These are phyloP conservation scores for Magallana gigas DNA, from an alignment of 1,140 invertebrate genomes.

Conservation along the genomic window DNA sequence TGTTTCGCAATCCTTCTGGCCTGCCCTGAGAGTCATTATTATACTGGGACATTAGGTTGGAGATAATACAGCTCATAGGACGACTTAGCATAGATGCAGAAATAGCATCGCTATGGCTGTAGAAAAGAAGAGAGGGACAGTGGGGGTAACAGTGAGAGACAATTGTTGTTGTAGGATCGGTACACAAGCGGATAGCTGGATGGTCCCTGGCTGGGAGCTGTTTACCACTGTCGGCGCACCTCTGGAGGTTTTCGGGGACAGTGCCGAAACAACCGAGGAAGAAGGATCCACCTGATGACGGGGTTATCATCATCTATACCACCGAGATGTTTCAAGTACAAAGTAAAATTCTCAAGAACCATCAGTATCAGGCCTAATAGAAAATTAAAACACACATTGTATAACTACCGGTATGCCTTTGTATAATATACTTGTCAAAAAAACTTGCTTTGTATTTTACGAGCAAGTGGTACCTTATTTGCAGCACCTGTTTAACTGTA, in stretches of 20 bases:
- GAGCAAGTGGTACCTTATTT: too few relatives aligned
- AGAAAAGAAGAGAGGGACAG: not conserved
- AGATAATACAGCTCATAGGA: not conserved
- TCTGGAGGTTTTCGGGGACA: slow-evolving; percentile 32
- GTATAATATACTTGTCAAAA: too few relatives aligned
- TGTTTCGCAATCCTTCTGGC: not conserved
- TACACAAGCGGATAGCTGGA: not conserved
- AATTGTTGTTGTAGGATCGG: not conserved
- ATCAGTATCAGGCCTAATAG: too few relatives aligned
- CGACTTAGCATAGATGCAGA: not conserved
- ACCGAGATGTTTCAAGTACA: too few relatives aligned
- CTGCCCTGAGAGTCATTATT: not conserved
- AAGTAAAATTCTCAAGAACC: too few relatives aligned
- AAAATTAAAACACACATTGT: too few relatives aligned
- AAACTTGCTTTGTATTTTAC: too few relatives aligned
- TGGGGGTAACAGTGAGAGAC: not conserved
- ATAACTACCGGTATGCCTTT: too few relatives aligned
- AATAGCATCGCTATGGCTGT: not conserved
- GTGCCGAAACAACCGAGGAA: slow-evolving; percentile 21
- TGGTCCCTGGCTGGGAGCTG: not conserved
- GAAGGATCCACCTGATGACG: too few relatives aligned
- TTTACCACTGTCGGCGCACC: slow-evolving; percentile 31
- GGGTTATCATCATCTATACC: too few relatives aligned
- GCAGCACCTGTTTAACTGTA: too few relatives aligned
- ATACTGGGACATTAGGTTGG: not conserved